These are phyloP conservation scores for Spodoptera exigua DNA, from an alignment of 2,888 invertebrate genomes.

Conservation along the genomic window DNA sequence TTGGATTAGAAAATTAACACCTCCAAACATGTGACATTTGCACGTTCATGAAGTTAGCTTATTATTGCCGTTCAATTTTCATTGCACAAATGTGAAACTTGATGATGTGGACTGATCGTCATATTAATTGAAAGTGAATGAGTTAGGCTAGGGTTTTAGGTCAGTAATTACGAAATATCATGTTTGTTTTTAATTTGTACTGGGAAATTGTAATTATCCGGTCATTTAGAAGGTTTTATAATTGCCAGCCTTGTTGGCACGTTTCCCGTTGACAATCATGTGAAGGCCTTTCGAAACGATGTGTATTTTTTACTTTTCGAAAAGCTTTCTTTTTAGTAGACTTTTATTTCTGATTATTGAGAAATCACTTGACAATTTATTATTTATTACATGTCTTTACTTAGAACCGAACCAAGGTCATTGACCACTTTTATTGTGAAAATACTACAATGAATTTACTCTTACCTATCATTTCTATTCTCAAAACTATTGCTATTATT, in stretches of 20 bases:
- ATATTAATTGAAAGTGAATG: slow-evolving; percentile 16
- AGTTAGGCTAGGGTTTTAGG: background rate
- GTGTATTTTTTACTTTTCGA: too few relatives aligned
- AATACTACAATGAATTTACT: background rate
- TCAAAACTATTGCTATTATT: background rate
- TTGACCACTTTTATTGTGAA: too few relatives aligned
- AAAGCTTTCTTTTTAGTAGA: too few relatives aligned
- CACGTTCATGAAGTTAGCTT: slow-evolving; percentile 35
- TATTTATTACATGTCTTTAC: too few relatives aligned
- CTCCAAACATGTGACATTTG: slow-evolving; percentile 38
- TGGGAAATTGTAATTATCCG: background rate
- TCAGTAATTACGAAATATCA: slow-evolving; percentile 3
- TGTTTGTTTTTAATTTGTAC: slow-evolving; percentile 3
- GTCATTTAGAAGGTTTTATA: too few relatives aligned
- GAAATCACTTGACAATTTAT: background rate
- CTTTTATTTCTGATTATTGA: too few relatives aligned
- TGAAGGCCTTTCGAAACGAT: too few relatives aligned
- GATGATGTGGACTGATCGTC: slow-evolving; percentile 7
- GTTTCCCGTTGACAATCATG: too few relatives aligned
- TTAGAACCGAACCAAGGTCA: too few relatives aligned
- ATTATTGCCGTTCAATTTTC: slow-evolving; percentile 32
- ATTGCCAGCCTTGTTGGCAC: too few relatives aligned
- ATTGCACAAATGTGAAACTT: slow-evolving; percentile 27
- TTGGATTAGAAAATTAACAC: slow-evolving; percentile 48
- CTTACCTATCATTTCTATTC: too few relatives aligned